These are phyloP conservation scores for Apodemia hepburni DNA, from an alignment of 2,888 invertebrate genomes.

Conservation along the genomic window DNA sequence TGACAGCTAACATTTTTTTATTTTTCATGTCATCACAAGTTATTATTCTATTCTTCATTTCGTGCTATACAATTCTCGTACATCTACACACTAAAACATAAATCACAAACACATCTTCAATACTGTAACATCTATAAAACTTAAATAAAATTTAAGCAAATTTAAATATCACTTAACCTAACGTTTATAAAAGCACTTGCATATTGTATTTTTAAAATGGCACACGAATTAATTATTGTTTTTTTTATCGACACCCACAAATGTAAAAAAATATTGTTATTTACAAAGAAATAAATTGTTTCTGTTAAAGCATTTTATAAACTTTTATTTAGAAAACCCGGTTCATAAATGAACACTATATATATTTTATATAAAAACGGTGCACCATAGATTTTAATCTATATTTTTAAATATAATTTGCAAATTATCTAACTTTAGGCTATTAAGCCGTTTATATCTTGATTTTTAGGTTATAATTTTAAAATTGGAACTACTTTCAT, in stretches of 20 bases:
- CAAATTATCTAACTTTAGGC: slow-evolving; percentile 46
- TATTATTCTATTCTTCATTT: neutral
- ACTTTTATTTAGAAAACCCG: slow-evolving; percentile 44
- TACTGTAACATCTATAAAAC: slow-evolving; percentile 42
- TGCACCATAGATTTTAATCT: slow-evolving; percentile 70
- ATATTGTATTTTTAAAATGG: slow-evolving; percentile 60
- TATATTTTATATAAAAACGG: slow-evolving; percentile 61
- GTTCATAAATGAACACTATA: slow-evolving; percentile 40
- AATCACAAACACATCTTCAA: slow-evolving; percentile 44
- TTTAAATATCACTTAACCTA: slow-evolving; percentile 68
- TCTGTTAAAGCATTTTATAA: slow-evolving; percentile 36
- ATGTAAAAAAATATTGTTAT: slow-evolving; percentile 41
- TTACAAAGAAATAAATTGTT: slow-evolving; percentile 52
- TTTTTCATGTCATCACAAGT: neutral
- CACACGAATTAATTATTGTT: slow-evolving; percentile 52
- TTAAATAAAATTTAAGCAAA: slow-evolving; percentile 69
- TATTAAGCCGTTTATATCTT: slow-evolving; percentile 52
- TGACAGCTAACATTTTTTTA: neutral
- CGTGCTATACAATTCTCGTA: slow-evolving; percentile 22
- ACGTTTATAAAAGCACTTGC: slow-evolving; percentile 74
- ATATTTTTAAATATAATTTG: slow-evolving; percentile 52
- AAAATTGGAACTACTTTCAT: slow-evolving; percentile 24
- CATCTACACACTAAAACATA: slow-evolving; percentile 24
- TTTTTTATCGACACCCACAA: slow-evolving; percentile 16
- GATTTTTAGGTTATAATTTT: slow-evolving; percentile 40